Percentiles rank a stretch among this genome's conserved stretches.
phyloP scores from a whole-genome alignment of 2,113 vertebrate genomes.

The human region GRCh38 chr5:35036001-35036500 shows the following conservation, averaged over 20 bases:
- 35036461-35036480: not conserved
- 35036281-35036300: not conserved
- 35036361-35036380: not conserved
- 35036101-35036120: not conserved
- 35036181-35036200: accelerated
- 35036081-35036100: not conserved
- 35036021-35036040: no score
- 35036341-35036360: not conserved
- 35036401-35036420: not conserved
- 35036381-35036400: not conserved
- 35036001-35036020: no score
- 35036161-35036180: not conserved
- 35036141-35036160: not conserved
- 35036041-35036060: no score
- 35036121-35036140: not conserved
- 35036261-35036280: not conserved
- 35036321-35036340: not conserved
- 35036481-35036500: not conserved
- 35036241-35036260: not conserved
- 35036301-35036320: not conserved
- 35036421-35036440: not conserved
- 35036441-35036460: not conserved
- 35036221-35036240: not conserved
- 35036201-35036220: not conserved
- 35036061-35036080: no score